A percentile compares a stretch with the other conserved stretches of the same genome.
Conservation (phyloP, 2,888 invertebrate genomes). For the Ichneumoninae sp. region DNA sequence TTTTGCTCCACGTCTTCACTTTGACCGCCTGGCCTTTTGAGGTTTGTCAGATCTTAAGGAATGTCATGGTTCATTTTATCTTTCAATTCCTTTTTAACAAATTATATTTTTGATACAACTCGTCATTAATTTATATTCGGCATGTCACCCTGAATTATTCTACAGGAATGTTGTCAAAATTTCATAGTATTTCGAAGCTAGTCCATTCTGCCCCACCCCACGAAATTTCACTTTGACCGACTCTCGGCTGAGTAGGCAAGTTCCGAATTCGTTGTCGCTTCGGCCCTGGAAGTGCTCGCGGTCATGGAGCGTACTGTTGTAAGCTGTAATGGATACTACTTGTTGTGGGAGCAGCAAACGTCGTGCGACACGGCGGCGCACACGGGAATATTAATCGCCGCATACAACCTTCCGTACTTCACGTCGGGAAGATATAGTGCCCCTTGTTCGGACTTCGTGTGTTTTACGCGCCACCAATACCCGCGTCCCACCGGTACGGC, state of each 20-base stretch:
- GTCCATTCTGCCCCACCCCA: not conserved
- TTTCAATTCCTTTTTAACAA: too few relatives aligned
- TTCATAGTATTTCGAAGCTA: too few relatives aligned
- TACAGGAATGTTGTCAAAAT: too few relatives aligned
- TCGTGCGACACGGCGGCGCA: constrained; percentile 27
- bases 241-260: not conserved
- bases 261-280: constrained; percentile 31
- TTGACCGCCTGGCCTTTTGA: too few relatives aligned
- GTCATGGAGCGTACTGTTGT: constrained; percentile 1
- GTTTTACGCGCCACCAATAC: not conserved
- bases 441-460: not conserved
- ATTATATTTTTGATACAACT: too few relatives aligned
- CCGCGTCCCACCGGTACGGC: not conserved
- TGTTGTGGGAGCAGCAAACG: constrained; percentile 35
- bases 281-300: constrained; percentile 26
- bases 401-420: constrained; percentile 30
- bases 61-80: too few relatives aligned
- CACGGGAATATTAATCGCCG: constrained; percentile 51
- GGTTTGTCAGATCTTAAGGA: too few relatives aligned
- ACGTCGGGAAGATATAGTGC: constrained; percentile 32
- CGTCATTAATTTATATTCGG: too few relatives aligned
- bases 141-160: too few relatives aligned
- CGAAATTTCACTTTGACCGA: not conserved
- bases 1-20: too few relatives aligned
- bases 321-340: constrained; percentile 41